Evolutionary conservation across 2,888 invertebrate genomes (phyloP), one percentile per base, ranked within the genome.

Genomic region (Lucinisca nassula): DNA sequence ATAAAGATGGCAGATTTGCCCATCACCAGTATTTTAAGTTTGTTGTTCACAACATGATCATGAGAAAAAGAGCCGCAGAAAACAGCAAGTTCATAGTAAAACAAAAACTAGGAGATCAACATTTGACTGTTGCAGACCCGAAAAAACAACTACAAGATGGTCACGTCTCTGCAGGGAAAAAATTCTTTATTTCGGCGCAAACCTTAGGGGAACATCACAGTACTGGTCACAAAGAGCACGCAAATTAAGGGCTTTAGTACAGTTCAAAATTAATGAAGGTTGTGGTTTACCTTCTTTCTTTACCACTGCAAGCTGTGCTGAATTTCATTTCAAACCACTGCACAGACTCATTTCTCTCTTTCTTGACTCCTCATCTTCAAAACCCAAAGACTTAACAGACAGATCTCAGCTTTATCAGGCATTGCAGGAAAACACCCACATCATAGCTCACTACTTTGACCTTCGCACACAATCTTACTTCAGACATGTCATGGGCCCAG

Each of bases 381-480:
- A 21, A 17, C 40, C 35, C 12, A 10, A 73, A n/a, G 73, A 79
- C 24, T 27, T 74, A 21, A 51, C 21, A 27, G 38, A 79, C 24
- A 38, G 58, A 55, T 51, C n/a, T 21, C 14, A 21, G 4, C 30
- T 87, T 38, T 87, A 84, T 74, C 35, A 0, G 8, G 58, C 37
- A 8, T 55, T 88, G 17, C 88, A 89, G 74, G 70, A 75, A 55
- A 84, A 91, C 32, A 24, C 84, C 17, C 40, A 40, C 14, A 84
- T 51, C 4, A n/a, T 51, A 51, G 73, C 85, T 21, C 78, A 92
- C 0, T 92, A 91, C 75, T 91, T 92, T 90, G 91, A 92, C 61
- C 38, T 87, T 4, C 24, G 91, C 58, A 92, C 91, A 61, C 17
- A 76, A 21, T 85, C 81, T 27, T 92, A 92, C 55, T 92, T 92